Evolutionary conservation across 1,140 invertebrate genomes (phyloP).

Genomic region (Drosophila cardini): DNA sequence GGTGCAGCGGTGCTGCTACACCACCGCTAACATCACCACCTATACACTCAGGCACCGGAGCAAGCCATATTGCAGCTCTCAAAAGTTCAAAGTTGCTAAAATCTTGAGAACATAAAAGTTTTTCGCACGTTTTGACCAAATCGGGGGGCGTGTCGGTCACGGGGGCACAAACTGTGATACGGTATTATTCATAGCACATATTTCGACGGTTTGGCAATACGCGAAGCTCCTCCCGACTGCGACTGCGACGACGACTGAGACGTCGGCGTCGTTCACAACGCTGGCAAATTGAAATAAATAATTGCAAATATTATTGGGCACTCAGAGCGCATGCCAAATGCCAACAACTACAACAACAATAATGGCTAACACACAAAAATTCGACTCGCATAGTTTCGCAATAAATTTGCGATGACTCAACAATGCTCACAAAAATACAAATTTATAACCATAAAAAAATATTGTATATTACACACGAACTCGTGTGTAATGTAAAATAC

Average conservation of each 20-base stretch:
- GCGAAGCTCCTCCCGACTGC: slow-evolving; percentile 21
- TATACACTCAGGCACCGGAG: not conserved
- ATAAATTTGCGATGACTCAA: slow-evolving; percentile 79
- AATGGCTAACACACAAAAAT: slow-evolving; percentile 55
- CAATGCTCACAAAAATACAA: slow-evolving; percentile 55
- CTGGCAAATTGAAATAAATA: slow-evolving; percentile 72
- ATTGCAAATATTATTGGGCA: slow-evolving; percentile 81
- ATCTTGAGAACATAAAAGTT: slow-evolving; percentile 76
- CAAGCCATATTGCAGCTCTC: slow-evolving; percentile 21
- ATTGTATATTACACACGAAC: slow-evolving; percentile 39
- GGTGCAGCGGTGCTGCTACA: not conserved
- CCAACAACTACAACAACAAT: slow-evolving; percentile 43
- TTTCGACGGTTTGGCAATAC: slow-evolving; percentile 65
- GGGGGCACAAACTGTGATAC: not conserved
- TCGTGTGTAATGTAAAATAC: slow-evolving; percentile 4
- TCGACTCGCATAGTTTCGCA: slow-evolving; percentile 75
- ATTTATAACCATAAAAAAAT: slow-evolving; percentile 71
- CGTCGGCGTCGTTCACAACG: slow-evolving; percentile 31
- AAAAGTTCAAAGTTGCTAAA: slow-evolving; percentile 80
- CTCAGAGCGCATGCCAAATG: slow-evolving; percentile 74
- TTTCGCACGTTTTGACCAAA: slow-evolving; percentile 70
- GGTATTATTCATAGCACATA: slow-evolving; percentile 70
- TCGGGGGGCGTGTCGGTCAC: not conserved
- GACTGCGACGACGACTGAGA: slow-evolving; percentile 4
- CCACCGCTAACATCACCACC: not conserved